Conservation (phyloP, 23 tunicate genomes). For the Corella eumyota region DNA sequence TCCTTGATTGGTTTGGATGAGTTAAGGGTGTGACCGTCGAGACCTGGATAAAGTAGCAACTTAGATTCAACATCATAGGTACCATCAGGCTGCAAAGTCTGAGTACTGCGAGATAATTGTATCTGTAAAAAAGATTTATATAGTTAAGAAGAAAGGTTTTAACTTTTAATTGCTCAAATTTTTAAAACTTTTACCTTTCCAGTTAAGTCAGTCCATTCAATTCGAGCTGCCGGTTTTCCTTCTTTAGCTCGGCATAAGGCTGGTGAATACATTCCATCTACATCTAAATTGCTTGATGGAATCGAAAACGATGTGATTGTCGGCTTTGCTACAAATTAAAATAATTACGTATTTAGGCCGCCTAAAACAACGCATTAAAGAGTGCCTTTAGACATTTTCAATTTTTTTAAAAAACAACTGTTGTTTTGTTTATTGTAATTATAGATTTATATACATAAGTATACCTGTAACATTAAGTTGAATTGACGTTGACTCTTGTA, state of each 20-base stretch:
- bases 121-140: too few species aligned
- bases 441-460: neutral
- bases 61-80: conserved; percentile 32
- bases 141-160: too few species aligned
- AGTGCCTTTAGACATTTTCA: neutral
- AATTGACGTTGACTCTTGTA: conserved; percentile 1
- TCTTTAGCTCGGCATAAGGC: conserved; percentile 49
- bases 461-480: conserved; percentile 32
- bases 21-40: conserved; percentile 10
- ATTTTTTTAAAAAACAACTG: neutral
- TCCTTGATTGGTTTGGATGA: conserved; percentile 16
- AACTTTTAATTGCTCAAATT: too few species aligned
- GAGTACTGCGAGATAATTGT: conserved; percentile 13
- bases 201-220: conserved; percentile 36
- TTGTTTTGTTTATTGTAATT: too few species aligned
- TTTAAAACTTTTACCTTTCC: too few species aligned
- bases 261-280: conserved; percentile 33
- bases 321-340: conserved; percentile 32
- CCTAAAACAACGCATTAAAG: neutral
- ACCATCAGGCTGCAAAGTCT: conserved; percentile 16
- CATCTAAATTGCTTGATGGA: conserved; percentile 12
- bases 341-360: neutral
- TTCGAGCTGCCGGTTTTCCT: conserved; percentile 51
- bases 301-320: conserved; percentile 4
- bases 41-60: conserved; percentile 36